These are phyloP conservation scores for Micrasema longulum DNA, from an alignment of 1,140 invertebrate genomes.

Conservation along the genomic window DNA sequence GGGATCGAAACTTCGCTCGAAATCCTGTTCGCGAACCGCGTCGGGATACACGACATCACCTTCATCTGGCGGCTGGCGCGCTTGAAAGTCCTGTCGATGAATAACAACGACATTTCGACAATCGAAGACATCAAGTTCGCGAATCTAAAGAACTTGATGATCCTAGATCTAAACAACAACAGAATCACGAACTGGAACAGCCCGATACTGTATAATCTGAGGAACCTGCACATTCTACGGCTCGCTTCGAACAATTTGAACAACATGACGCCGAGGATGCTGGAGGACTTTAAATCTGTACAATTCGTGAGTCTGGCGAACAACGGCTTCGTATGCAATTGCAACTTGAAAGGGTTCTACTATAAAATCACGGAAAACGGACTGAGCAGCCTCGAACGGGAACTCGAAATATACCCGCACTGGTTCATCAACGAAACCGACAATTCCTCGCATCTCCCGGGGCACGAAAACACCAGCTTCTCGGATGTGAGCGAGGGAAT, in stretches of 20 bases:
- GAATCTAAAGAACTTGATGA: constrained; percentile 60
- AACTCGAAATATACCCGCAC: constrained; percentile 18
- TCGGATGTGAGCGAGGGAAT: constrained; percentile 33
- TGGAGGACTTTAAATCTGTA: constrained; percentile 17
- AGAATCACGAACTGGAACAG: constrained; percentile 66
- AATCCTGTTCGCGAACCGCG: constrained; percentile 64
- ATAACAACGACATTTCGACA: constrained; percentile 63
- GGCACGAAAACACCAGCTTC: not conserved
- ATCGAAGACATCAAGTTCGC: constrained; percentile 55
- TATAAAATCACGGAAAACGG: not conserved
- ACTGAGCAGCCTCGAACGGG: not conserved
- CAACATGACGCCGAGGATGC: constrained; percentile 17
- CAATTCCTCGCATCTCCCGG: not conserved
- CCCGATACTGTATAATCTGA: constrained; percentile 59
- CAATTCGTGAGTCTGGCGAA: constrained; percentile 11
- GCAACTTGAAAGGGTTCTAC: constrained; percentile 15
- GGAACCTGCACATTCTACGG: constrained; percentile 59
- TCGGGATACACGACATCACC: constrained; percentile 60
- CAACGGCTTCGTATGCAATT: constrained; percentile 29
- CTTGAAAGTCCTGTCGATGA: constrained; percentile 62
- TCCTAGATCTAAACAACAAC: constrained; percentile 67
- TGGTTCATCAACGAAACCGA: constrained; percentile 32
- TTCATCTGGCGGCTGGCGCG: constrained; percentile 59
- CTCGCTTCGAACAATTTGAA: constrained; percentile 66
- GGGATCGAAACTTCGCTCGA: constrained; percentile 62